Evolutionary conservation across 2,888 invertebrate species (phyloP), one percentile per base, ranked within the genome.

Genomic region (Pinctada fucata): DNA sequence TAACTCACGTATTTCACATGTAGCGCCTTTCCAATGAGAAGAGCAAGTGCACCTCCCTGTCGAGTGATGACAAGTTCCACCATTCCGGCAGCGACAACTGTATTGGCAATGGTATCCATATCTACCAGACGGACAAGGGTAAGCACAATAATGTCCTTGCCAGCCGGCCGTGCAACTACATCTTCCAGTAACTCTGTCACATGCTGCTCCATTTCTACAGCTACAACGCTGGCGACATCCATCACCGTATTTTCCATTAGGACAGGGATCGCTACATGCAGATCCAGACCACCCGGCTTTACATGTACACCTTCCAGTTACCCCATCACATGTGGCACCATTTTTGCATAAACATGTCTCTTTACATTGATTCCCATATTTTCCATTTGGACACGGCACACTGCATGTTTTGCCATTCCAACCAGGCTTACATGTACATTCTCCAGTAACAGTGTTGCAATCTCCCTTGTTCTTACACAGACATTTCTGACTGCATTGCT

Each of bases 131-230:
- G 87, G 86, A 80, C 90, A 91, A 86, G 91, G 85, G 85, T 91
- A 94, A 87, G 96, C 95, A 92, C 98, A 99, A 72, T 94, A 94
- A 77, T 94, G 93, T 10, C 98, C 98, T 72, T 87, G 91, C 81
- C 88, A 91, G 2, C 94, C 94, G n/a, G 91, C 86, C 6, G 86
- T 88, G 85, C 94, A 94, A 3, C 88, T 86, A 85, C 94, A 94
- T 76, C 93, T 92, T 2, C 94, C 94, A 48, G 92, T 92, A 51
- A 85, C 76, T 45, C 85, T 75, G 79, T 89, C 86, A 83, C 89
- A 88, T 13, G 84, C 78, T 45, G 79, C 80, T 68, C 86, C 85
- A 69, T 90, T 80, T 10, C 82, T 81, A 82, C 90, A 90, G 72
- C 84, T 82, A 86, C 94, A 94, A 63, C 91, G 88, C 72, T 93